These are phyloP conservation scores for Agrotis puta DNA, from an alignment of 2,888 invertebrate species.

Conservation along the genomic window DNA sequence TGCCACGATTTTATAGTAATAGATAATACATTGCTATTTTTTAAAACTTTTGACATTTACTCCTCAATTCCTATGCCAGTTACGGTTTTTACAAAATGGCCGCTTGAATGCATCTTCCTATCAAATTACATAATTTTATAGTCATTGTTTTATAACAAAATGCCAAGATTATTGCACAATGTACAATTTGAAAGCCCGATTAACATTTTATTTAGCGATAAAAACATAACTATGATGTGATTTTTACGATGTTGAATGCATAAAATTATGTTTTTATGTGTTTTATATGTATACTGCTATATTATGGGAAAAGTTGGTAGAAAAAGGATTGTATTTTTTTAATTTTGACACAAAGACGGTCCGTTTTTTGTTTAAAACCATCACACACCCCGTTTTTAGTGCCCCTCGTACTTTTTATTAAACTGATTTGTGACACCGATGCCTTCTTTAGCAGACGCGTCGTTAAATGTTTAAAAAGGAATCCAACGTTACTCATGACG, in stretches of 20 bases:
- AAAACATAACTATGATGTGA: neutral
- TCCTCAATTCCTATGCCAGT: conserved; percentile 1
- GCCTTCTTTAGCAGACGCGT: too few species aligned
- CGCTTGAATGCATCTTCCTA: neutral
- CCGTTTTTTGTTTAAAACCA: too few species aligned
- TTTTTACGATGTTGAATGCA: conserved; percentile 15
- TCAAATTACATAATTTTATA: neutral
- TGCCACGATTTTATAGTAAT: neutral
- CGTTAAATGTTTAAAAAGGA: too few species aligned
- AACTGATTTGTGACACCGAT: too few species aligned
- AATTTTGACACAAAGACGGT: too few species aligned
- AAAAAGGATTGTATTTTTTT: neutral
- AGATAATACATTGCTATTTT: neutral
- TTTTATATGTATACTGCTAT: neutral
- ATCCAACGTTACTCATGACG: too few species aligned
- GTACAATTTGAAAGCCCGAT: neutral
- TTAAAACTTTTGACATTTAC: conserved; percentile 29
- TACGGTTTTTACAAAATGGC: conserved; percentile 19
- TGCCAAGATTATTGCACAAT: conserved; percentile 20
- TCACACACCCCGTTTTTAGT: too few species aligned
- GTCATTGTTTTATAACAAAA: neutral
- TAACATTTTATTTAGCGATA: neutral
- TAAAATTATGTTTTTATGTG: neutral
- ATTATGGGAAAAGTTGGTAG: neutral
- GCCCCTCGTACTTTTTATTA: too few species aligned